phyloP scores from a whole-genome alignment of 1,140 invertebrate species.

The Proctacanthus coquilletti region DNA sequence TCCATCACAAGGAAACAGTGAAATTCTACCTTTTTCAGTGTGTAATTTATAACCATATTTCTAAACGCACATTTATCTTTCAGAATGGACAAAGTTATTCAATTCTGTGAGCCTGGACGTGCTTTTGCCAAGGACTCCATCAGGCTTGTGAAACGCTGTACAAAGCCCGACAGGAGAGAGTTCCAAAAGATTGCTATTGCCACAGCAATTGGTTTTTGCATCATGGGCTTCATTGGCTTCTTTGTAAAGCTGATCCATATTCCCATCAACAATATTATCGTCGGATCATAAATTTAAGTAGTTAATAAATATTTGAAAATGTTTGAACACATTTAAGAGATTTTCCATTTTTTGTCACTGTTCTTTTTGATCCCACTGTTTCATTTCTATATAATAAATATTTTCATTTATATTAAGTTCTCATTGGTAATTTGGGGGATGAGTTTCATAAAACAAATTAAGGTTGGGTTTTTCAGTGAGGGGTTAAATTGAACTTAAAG shows the following conservation, averaged over 20 bases:
- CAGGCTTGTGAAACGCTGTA: conserved; percentile 95
- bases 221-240: conserved; percentile 99
- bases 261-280: conserved; percentile 99
- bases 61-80: no score
- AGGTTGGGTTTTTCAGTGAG: no score
- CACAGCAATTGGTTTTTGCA: conserved; percentile 98
- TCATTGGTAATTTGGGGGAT: no score
- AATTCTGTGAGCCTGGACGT: conserved; percentile 84
- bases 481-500: no score
- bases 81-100: conserved; percentile 93
- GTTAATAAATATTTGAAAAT: no score
- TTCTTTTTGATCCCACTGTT: not conserved
- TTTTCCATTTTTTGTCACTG: not conserved
- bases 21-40: no score
- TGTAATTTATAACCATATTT: no score
- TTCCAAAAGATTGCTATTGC: conserved; percentile 99
- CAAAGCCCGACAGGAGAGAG: conserved; percentile 98
- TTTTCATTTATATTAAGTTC: no score
- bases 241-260: conserved; percentile 99
- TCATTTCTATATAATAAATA: not conserved
- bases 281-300: conserved; percentile 45
- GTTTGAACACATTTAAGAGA: not conserved
- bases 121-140: conserved; percentile 97
- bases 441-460: no score
- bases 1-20: no score